A percentile compares a stretch with the other conserved stretches of the same genome.
Conservation (phyloP, 2,797 vertebrate genomes). For the Cirrhinus molitorella region DNA sequence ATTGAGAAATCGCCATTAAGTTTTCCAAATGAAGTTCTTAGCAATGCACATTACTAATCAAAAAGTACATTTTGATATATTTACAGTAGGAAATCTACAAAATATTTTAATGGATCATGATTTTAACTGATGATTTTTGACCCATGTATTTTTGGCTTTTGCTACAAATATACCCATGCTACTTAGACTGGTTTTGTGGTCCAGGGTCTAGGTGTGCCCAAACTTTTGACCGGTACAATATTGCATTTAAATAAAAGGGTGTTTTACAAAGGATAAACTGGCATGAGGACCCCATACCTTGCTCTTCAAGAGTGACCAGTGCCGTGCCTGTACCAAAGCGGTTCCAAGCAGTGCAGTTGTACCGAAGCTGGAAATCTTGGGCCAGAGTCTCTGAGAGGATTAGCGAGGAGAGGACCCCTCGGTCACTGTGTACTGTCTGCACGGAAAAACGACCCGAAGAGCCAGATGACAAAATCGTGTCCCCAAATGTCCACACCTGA, state of each 20-base stretch:
- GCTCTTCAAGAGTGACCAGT: conserved; percentile 73
- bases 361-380: conserved; percentile 82
- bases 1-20: too few species aligned
- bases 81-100: too few species aligned
- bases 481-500: conserved; percentile 91
- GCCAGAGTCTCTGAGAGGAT: conserved; percentile 85
- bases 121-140: too few species aligned
- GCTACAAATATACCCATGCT: too few species aligned
- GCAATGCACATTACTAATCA: too few species aligned
- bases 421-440: conserved; percentile 83
- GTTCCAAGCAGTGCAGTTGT: conserved; percentile 84
- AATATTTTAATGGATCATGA: too few species aligned
- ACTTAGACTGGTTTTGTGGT: too few species aligned
- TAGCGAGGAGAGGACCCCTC: conserved; percentile 84
- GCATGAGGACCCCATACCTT: conserved; percentile 68
- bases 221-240: background rate
- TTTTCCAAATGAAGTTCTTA: too few species aligned
- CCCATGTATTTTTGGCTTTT: too few species aligned
- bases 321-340: conserved; percentile 75
- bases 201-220: background rate
- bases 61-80: too few species aligned
- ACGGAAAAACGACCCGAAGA: conserved; percentile 87
- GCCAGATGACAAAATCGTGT: conserved; percentile 82
- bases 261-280: background rate
- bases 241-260: background rate